A percentile compares a stretch with the other conserved stretches of the same genome.
phyloP scores from a whole-genome alignment of 2,888 invertebrate genomes.

The Pedicia rivosa region DNA sequence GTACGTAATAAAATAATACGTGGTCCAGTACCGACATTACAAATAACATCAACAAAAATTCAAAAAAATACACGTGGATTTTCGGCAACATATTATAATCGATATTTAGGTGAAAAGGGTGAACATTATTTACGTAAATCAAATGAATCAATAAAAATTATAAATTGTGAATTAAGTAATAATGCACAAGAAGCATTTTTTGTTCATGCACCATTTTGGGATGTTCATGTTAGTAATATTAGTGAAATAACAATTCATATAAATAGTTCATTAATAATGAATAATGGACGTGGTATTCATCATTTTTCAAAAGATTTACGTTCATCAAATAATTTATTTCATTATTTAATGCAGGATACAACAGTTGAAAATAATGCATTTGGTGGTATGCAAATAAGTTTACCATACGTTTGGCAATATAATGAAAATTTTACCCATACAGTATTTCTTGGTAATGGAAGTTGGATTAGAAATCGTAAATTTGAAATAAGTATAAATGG shows the following conservation, averaged over 20 bases:
- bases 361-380: conserved; percentile 69
- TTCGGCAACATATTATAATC: conserved; percentile 72
- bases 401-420: conserved; percentile 93
- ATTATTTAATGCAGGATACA: conserved; percentile 79
- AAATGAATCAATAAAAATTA: conserved; percentile 70
- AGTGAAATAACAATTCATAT: conserved; percentile 84
- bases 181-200: conserved; percentile 68
- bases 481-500: conserved; percentile 81
- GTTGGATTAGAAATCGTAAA: conserved; percentile 70
- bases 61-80: conserved; percentile 68
- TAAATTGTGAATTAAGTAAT: conserved; percentile 65
- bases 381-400: conserved; percentile 73
- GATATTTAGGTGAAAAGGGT: conserved; percentile 69
- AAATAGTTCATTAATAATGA: conserved; percentile 66
- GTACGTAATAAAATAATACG: conserved; percentile 55
- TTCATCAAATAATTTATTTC: conserved; percentile 93
- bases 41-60: conserved; percentile 54
- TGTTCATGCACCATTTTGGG: conserved; percentile 73
- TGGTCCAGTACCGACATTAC: conserved; percentile 64
- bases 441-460: conserved; percentile 71
- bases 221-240: conserved; percentile 68
- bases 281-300: conserved; percentile 75
- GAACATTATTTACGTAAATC: conserved; percentile 75
- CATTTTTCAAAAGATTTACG: conserved; percentile 87
- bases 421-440: conserved; percentile 90